Percentiles rank a stretch among this genome's conserved stretches.
Evolutionary conservation across 2,888 invertebrate genomes (phyloP).

Genomic region (Epiperipatus broadwayi): DNA sequence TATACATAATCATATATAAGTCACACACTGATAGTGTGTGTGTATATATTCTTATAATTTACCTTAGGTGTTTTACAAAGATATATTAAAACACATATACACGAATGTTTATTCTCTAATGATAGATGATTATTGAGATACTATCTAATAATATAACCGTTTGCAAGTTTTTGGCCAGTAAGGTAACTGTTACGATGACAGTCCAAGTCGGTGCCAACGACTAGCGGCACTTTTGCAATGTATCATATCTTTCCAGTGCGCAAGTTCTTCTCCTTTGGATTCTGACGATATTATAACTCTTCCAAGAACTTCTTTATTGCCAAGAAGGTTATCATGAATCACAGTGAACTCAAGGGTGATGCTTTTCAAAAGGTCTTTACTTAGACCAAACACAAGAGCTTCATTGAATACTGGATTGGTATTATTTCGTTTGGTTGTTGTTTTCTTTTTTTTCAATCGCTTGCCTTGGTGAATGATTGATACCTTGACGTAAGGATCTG

Average conservation of each 20-base stretch:
- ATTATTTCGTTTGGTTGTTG: constrained; percentile 33
- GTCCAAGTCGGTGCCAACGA: too few species aligned
- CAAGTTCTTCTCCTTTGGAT: constrained; percentile 22
- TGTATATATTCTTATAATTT: too few species aligned
- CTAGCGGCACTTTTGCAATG: too few species aligned
- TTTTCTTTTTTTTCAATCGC: constrained; percentile 34
- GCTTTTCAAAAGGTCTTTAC: constrained; percentile 36
- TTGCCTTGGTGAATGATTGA: constrained; percentile 31
- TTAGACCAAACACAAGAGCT: constrained; percentile 33
- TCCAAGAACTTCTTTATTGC: constrained; percentile 38
- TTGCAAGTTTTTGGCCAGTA: too few species aligned
- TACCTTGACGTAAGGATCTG: constrained; percentile 36
- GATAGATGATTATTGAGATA: too few species aligned
- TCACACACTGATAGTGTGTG: too few species aligned
- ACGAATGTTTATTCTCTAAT: too few species aligned
- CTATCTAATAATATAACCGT: too few species aligned
- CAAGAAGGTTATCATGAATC: constrained; percentile 40
- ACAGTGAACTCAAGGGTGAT: constrained; percentile 40
- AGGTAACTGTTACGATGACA: too few species aligned
- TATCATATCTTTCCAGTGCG: constrained; percentile 25
- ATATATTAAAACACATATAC: too few species aligned
- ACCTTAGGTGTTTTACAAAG: too few species aligned
- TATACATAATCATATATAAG: too few species aligned
- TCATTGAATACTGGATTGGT: constrained; percentile 36
- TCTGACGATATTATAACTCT: constrained; percentile 37